These are phyloP conservation scores for Globicephala melas DNA, from an alignment of 2,113 vertebrate species.

Conservation along the genomic window DNA sequence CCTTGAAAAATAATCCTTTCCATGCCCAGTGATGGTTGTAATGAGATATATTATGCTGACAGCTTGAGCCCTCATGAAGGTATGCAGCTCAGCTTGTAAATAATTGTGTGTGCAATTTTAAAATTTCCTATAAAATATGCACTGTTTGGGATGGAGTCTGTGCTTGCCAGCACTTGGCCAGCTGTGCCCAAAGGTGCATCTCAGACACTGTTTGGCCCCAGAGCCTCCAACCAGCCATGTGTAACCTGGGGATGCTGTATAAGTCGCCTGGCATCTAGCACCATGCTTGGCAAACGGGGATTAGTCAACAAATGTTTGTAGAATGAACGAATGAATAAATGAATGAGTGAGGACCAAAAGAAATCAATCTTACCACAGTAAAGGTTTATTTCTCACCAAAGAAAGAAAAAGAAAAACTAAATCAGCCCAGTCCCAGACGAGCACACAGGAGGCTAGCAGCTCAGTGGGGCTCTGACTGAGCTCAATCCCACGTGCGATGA, in stretches of 20 bases:
- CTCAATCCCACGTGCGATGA: neutral
- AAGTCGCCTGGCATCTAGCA: neutral
- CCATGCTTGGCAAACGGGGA: neutral
- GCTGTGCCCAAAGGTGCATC: constrained; percentile 45
- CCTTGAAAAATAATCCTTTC: constrained; percentile 67
- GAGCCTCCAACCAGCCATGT: neutral
- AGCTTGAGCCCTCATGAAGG: constrained; percentile 65
- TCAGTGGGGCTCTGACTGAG: neutral
- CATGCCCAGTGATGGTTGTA: constrained; percentile 46
- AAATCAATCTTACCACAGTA: neutral
- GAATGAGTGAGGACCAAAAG: neutral
- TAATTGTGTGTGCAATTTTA: constrained; percentile 66
- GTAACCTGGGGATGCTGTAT: neutral
- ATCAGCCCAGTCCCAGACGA: neutral
- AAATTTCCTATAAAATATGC: constrained; percentile 53
- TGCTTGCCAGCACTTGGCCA: constrained; percentile 57
- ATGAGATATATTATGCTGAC: constrained; percentile 69
- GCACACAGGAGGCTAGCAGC: neutral
- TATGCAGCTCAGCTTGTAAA: constrained; percentile 61
- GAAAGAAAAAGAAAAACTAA: neutral
- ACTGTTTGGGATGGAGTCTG: constrained; percentile 35
- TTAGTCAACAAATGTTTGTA: constrained; percentile 21
- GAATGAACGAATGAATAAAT: constrained; percentile 24
- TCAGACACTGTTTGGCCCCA: neutral
- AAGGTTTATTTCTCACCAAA: constrained; percentile 37